Base-by-base conservation (phyloP, 1,140 invertebrate genomes). In the Helicoverpa armigera region DNA sequence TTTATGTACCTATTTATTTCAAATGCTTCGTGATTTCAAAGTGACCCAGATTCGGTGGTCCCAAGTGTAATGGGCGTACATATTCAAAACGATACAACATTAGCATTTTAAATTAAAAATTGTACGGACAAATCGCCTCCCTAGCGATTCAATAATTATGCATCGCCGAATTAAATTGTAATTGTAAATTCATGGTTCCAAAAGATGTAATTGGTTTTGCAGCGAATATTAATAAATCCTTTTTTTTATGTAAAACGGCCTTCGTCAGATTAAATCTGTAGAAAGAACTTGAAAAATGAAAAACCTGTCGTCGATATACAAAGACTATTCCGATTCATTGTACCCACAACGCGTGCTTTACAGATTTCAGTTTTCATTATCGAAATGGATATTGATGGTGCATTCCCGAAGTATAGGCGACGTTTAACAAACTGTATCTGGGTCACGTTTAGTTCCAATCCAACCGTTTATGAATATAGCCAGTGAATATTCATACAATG, bases 401-500 rank as follows among this genome's bases (percentile, higher is more conserved):
- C 73, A 61, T 75, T 61, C 14, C 29, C 73, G 35, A 54, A 56
- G 29, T 72, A 72, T 29, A 16, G 11, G 16, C 50, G n/a, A 61
- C 48, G 29, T 60, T 60, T 23, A n/a, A 35, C n/a, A 29, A 61
- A 5, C 18, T 31, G 18, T 75, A 75, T 75, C 31, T 75, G 29
- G 58, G 73, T 75, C 73, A 61, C 58, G 73, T 29, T 51, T 73
- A 58, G 70, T 43, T 73, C 54, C 14, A 50, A 51, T 75, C 50
- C 58, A 29, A 60, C 13, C 54, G 29, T 61, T 72, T 58, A 79
- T 72, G 76, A 69, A 54, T 80, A 74, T 65, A 67, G 1, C 61
- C 50, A 61, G 58, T 61, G 73, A 75, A 78, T 67, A 74, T 53
- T 56, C 29, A 80, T 63, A 80, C 69, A 74, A 74, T 74, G 72